Evolutionary conservation across 2,113 vertebrate genomes (phyloP), one percentile per base, ranked within the genome.

Genomic region (Murina feae): DNA sequence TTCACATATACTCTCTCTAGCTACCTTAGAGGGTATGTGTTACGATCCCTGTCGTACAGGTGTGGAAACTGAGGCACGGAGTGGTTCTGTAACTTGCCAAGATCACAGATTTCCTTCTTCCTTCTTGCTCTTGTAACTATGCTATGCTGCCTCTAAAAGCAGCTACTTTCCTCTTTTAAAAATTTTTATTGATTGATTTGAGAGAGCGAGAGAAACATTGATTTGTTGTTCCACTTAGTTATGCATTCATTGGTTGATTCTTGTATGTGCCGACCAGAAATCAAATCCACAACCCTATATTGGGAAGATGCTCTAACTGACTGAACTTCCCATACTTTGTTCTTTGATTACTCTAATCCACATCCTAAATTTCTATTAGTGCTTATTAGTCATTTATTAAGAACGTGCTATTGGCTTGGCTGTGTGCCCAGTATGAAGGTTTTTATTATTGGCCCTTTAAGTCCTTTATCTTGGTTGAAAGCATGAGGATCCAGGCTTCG

Each of bases 401-500:
- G 58, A 91, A 81, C 20, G 68, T 80, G 28, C 18, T 82, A 4
- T 89, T 71, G 37, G 4, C 86, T 88, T 82, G 88, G 51, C 65
- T n/a, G 3, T 76, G 47, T 72, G 47, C 68, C 78, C 78, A 39
- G 18, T 72, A 72, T 68, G 53, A 87, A 60, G 63, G 5, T 23
- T 92, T 95, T 92, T 92, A 39, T 87, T 72, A 55, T 28, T 81
- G 49, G 25, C 20, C 78, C 47, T 58, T 92, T 69, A 44, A 76
- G 85, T 63, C 88, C 58, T 69, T 79, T 23, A 81, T 89, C 32
- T 82, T 91, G 16, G 30, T 47, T 47, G 21, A 83, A 69, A 58
- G 35, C 16, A 23, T 0, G 2, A 44, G 42, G 53, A 47, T 28
- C 21, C 66, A 32, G 16, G 32, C n/a, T 88, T 68, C 85, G 37